phyloP scores from a whole-genome alignment of 2,797 vertebrate genomes.

The Notolepis coatsorum region DNA sequence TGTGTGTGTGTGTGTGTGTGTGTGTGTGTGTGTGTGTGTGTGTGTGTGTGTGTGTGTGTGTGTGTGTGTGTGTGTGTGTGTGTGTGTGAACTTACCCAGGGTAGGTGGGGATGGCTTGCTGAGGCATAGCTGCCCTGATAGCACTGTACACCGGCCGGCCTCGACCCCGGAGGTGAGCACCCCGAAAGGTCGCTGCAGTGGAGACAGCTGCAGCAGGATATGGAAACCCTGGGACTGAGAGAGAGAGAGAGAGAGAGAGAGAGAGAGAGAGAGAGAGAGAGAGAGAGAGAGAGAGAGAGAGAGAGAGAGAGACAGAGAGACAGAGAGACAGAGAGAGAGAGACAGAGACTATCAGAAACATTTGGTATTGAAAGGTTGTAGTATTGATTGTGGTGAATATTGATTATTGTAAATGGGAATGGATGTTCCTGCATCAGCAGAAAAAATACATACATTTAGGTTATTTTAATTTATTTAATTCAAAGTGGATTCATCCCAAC shows the following conservation, averaged over 20 bases:
- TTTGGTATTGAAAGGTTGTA: too few species aligned
- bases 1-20: not conserved
- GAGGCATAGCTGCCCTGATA: slow-evolving; percentile 93
- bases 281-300: not conserved
- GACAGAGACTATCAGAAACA: too few species aligned
- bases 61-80: not conserved
- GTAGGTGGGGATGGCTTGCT: slow-evolving; percentile 93
- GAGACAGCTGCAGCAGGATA: slow-evolving; percentile 88
- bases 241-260: slow-evolving; percentile 25
- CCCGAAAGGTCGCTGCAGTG: slow-evolving; percentile 92
- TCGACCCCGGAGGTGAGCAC: slow-evolving; percentile 94
- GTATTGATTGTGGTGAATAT: too few species aligned
- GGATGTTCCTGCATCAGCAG: too few species aligned
- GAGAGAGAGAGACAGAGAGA: not conserved
- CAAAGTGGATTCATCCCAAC: too few species aligned
- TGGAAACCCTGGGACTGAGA: slow-evolving; percentile 95
- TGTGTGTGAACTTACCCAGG: slow-evolving; percentile 88
- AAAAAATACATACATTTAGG: too few species aligned
- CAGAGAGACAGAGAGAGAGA: not conserved
- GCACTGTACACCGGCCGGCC: slow-evolving; percentile 96
- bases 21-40: not conserved
- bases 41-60: not conserved
- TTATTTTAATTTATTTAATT: too few species aligned
- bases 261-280: not conserved
- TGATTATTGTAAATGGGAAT: too few species aligned